Evolutionary conservation across 2,113 vertebrate genomes (phyloP), one percentile per base, ranked within the genome.

Genomic region (Oryzias celebensis): DNA sequence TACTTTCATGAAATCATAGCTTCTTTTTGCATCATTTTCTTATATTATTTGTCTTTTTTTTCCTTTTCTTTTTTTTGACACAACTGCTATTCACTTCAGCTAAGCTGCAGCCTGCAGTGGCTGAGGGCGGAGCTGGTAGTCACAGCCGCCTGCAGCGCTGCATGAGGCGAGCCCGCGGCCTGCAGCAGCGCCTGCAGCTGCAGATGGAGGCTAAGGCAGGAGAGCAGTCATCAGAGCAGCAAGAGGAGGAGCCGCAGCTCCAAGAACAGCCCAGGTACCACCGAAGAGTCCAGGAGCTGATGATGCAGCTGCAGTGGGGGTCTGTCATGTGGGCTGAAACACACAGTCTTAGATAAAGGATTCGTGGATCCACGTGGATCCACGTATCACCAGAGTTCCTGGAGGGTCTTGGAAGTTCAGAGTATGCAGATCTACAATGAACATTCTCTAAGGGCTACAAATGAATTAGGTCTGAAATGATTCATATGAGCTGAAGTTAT

Each of bases 121-220:
- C 76, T 36, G 78, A 70, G 63, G 68, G 67, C 20, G 76, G 80
- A 65, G 78, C 80, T 62, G 57, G 68, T 78, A 75, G 49, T 50
- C 77, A 82, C 60, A 63, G 45, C 55, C 78, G 87, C 43, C 78
- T 84, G 77, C 87, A 87, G 82, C 84, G 85, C 72, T 82, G 84
- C 84, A 67, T 76, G 64, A 86, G 78, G 75, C 85, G 82, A 73
- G 75, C 51, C 48, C 78, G 79, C 61, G 64, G 82, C 58, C 71
- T 85, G 81, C 84, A 89, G 84, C 87, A 86, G 13, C 85, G 81
- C 62, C 74, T 89, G 76, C 82, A 73, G 5, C 65, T 69, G 18
- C 83, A 61, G 58, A 73, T 63, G 57, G 61, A 75, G 51, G 63
- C 65, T 43, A 63, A 76, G 50, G 57, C 68, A 71, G 74, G 49